A percentile compares a stretch with the other conserved stretches of the same genome.
Conservation (phyloP, 2,113 vertebrate genomes). For the Tapirus terrestris region DNA sequence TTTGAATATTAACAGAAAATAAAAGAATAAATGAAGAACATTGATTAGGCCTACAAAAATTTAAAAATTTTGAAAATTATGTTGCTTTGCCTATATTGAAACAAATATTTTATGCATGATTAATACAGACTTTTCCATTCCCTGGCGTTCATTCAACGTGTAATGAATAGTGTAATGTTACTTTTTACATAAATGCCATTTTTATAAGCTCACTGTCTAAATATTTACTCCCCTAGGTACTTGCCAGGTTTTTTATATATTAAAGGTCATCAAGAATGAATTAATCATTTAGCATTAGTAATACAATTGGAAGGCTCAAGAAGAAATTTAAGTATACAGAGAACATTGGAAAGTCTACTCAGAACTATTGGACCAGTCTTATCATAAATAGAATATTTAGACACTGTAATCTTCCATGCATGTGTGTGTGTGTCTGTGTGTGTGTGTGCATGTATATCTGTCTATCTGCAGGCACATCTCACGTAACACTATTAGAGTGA, state of each 20-base stretch:
- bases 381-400: not conserved
- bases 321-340: conserved; percentile 32
- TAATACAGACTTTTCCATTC: conserved; percentile 1
- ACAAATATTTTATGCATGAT: conserved; percentile 44
- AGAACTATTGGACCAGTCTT: not conserved
- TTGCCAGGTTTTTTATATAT: conserved; percentile 65
- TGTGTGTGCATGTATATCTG: not conserved
- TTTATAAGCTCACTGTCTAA: conserved; percentile 71
- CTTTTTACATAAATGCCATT: conserved; percentile 65
- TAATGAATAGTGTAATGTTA: conserved; percentile 62
- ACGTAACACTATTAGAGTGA: not conserved
- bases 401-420: not conserved
- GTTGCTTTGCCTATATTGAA: conserved; percentile 19
- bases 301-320: conserved; percentile 50
- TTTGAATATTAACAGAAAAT: conserved; percentile 33
- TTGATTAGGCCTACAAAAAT: not conserved
- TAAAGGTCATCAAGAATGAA: conserved; percentile 68
- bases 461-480: not conserved
- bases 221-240: conserved; percentile 63
- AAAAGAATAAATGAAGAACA: not conserved
- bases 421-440: not conserved
- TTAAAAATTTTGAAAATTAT: conserved; percentile 3
- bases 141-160: conserved; percentile 47
- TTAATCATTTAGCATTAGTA: conserved; percentile 67
- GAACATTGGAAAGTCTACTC: not conserved